Base-by-base conservation (phyloP, 2,113 vertebrate species). In the Artemisiospiza belli region DNA sequence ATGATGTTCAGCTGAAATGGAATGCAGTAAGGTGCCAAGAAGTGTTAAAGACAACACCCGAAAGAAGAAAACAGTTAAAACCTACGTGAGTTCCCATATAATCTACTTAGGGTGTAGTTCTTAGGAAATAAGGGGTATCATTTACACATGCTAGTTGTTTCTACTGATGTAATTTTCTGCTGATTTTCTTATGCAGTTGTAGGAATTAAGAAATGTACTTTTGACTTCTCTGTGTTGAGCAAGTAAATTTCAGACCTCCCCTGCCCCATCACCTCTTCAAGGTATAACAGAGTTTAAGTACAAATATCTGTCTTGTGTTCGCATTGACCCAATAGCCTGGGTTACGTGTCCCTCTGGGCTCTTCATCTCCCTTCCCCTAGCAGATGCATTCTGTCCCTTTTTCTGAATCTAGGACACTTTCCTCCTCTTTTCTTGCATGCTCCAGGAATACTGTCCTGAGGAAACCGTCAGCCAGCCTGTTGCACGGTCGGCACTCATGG, bases 141-240 rank as follows among this genome's bases (percentile, higher is more conserved):
- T 76, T 69, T 76, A 66, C 25, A 25, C 33, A 22, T 73, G 19
- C 19, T 79, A 19, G 6, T 89, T 58, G n/a, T 85, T 76, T 39
- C 47, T 73, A 44, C 43, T 83, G 31, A 66, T 73, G 63, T 73
- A 2, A 39, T 59, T 87, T 92, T 80, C 47, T 80, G 78, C 39
- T 73, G 37, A 63, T 57, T 82, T 74, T 64, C 17, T 11, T 69
- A 51, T 5, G 51, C 11, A 24, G 37, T 83, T 84, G 55, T 83
- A 66, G 67, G 62, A 87, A 37, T 64, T 89, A 41, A 49, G 55
- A 87, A 85, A 73, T 92, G 27, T 18, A 41, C 47, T 89, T 91
- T 81, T 70, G 69, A 82, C 31, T 82, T 49, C n/a, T 41, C 9
- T 68, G 10, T 70, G 25, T 81, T 92, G 67, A 68, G 41, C 49